Conservation (phyloP, 2,797 vertebrate genomes). For the Bradypus variegatus region DNA sequence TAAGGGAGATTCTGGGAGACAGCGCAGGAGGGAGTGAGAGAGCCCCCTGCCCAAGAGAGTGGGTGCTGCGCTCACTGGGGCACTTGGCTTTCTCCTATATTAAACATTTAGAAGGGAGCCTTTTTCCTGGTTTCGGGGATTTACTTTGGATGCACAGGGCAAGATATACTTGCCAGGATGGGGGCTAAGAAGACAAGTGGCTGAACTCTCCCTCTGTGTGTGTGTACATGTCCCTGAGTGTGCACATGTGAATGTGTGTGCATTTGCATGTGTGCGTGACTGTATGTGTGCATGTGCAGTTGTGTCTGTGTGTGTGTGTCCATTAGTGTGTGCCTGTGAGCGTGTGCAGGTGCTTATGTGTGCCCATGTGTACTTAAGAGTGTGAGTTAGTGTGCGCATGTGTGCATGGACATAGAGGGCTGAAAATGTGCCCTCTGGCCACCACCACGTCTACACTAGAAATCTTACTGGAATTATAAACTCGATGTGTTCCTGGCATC, state of each 20-base stretch:
- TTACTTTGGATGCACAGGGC: neutral
- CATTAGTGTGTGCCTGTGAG: neutral
- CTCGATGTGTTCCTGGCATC: neutral
- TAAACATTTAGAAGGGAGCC: neutral
- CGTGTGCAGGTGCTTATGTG: no score
- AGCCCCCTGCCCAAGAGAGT: fast-evolving
- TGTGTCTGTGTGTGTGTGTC: neutral
- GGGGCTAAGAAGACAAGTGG: neutral
- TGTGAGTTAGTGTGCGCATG: no score
- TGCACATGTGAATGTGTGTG: neutral
- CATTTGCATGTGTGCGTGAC: no score
- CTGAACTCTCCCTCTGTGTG: neutral
- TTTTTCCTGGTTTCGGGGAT: neutral
- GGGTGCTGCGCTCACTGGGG: neutral
- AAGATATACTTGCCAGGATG: fast-evolving
- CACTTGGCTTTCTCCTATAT: fast-evolving
- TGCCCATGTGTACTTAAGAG: neutral
- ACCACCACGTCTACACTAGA: neutral
- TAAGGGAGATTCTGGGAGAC: neutral
- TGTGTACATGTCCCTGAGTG: no score
- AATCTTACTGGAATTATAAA: neutral
- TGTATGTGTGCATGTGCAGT: neutral
- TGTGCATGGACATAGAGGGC: no score
- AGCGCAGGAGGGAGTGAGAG: neutral
- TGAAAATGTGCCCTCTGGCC: no score